Evolutionary conservation across 2,113 vertebrate species (phyloP), one percentile per base, ranked within the genome.

Genomic region (Crypturellus undulatus): DNA sequence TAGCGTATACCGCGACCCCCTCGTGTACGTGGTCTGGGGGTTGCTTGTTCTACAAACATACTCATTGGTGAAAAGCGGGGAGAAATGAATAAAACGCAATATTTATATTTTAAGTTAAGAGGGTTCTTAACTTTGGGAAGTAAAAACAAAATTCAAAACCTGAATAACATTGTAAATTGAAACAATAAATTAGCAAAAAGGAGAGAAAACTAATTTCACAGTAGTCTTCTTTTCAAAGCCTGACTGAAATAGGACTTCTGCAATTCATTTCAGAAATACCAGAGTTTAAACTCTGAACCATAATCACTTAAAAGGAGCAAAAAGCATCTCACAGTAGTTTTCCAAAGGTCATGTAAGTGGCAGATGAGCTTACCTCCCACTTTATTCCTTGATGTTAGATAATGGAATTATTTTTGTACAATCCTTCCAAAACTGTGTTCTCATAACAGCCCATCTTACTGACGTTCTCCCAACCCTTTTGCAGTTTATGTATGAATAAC

Each of bases 221-320:
- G 21, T 9, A 49, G 47, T 49, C 9, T 49, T 21, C 47, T 49
- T 49, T 49, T 49, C 47, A 21, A 49, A 49, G 47, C 9, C 47
- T 49, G 47, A 20, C 20, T 21, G 47, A 21, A 49, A 49, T 22
- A 10, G 47, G 47, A 49, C 47, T 49, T 49, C 20, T 49, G 47
- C 47, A 43, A 70, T 90, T 75, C 90, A 89, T 89, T 92, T 96
- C 72, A 89, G 73, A 72, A 89, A 81, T 79, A 75, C 65, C 73
- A 91, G 91, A 92, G 75, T 42, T 87, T 92, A 87, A 90, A 92
- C 91, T 89, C 70, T 92, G 94, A 96, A 91, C 84, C 92, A 67
- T 87, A 34, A 91, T 81, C 92, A 93, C 91, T 82, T 92, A 91
- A 94, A 94, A 93, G 69, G 67, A 91, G 68, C 77, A 94, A 89